Base-by-base conservation (phyloP, 2,797 vertebrate genomes). In the Scomberomorus guttatus region DNA sequence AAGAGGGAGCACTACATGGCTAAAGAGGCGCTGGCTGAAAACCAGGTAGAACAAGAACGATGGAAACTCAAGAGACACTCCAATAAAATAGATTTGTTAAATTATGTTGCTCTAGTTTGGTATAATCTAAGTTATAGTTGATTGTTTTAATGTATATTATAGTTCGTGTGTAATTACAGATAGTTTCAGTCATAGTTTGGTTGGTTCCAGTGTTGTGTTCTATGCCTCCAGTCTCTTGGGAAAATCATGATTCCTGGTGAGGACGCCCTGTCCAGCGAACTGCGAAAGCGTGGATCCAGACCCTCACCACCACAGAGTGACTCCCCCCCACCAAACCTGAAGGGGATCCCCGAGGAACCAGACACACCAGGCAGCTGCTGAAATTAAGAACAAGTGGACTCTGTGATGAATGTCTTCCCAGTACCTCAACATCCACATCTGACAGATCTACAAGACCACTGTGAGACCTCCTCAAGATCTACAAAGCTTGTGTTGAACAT, bases 1-100 rank as follows among this genome's bases (percentile, higher is more conserved):
- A 96, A 96, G 86, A 89, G 95, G n/a, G 94, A 96, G 63, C 87
- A 93, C 55, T 96, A 93, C 85, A 88, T 96, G 88, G 95, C 95
- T 39, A 94, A 96, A 82, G 94, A 93, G 86, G 95, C 95, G 0
- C 91, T 95, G 77, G 95, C 94, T 0, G 96, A 95, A 77, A 93
- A 96, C 90, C 93, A 92, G 89, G 94, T 94, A 20, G 17, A 18
- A 13, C 39, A 5, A 42, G 39, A 15, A 15, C 10, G 34, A 37
- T 37, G 34, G 34, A 37, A 34, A 6, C 6, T 10, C 29, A 32
- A 32, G 5, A 32, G 29, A 32, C 29, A 5, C 27, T 29, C n/a
- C n/a, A n/a, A n/a, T n/a, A n/a, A n/a, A 29, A 29, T 29, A 29
- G 29, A 29, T 29, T 29, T 29, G 29, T 29, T 29, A 5, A 29